These are phyloP conservation scores for Pogonophryne albipinna DNA, from an alignment of 2,797 vertebrate species.

Conservation along the genomic window DNA sequence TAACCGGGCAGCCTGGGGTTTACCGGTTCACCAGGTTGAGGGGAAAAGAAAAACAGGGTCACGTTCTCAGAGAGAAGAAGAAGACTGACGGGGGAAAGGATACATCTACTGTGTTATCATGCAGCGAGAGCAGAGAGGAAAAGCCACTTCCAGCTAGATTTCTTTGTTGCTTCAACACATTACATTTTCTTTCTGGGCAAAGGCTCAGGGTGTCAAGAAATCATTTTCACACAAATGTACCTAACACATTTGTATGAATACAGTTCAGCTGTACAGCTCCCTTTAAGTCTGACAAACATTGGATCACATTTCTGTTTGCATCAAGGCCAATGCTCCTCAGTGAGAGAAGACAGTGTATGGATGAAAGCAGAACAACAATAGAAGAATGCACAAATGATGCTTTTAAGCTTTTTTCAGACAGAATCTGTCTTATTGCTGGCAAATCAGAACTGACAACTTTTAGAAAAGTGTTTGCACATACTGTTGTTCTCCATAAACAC, in stretches of 20 bases:
- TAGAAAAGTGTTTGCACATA: not conserved
- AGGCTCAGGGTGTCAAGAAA: slow-evolving; percentile 46
- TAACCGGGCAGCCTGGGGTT: slow-evolving; percentile 66
- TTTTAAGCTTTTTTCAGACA: slow-evolving; percentile 10
- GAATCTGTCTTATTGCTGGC: slow-evolving; percentile 3
- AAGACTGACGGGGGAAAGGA: slow-evolving; percentile 30
- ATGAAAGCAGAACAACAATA: slow-evolving; percentile 14
- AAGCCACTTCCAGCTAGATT: slow-evolving; percentile 26
- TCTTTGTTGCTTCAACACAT: slow-evolving; percentile 21
- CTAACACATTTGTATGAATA: slow-evolving; percentile 21
- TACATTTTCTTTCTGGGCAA: slow-evolving; percentile 53
- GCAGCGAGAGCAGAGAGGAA: slow-evolving; percentile 19
- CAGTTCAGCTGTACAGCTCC: slow-evolving; percentile 14
- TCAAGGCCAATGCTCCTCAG: slow-evolving; percentile 22
- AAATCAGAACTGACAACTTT: not conserved
- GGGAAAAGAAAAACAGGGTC: slow-evolving; percentile 62
- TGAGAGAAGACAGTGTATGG: slow-evolving; percentile 23
- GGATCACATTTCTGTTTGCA: slow-evolving; percentile 19
- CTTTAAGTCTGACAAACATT: slow-evolving; percentile 18
- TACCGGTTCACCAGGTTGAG: slow-evolving; percentile 69
- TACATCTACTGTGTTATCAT: slow-evolving; percentile 41
- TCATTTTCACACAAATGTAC: slow-evolving; percentile 30
- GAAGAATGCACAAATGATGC: slow-evolving; percentile 18
- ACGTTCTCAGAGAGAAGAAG: slow-evolving; percentile 49
- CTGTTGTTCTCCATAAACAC: not conserved